These are phyloP conservation scores for Polyploca ridens DNA, from an alignment of 2,888 invertebrate species.

Conservation along the genomic window DNA sequence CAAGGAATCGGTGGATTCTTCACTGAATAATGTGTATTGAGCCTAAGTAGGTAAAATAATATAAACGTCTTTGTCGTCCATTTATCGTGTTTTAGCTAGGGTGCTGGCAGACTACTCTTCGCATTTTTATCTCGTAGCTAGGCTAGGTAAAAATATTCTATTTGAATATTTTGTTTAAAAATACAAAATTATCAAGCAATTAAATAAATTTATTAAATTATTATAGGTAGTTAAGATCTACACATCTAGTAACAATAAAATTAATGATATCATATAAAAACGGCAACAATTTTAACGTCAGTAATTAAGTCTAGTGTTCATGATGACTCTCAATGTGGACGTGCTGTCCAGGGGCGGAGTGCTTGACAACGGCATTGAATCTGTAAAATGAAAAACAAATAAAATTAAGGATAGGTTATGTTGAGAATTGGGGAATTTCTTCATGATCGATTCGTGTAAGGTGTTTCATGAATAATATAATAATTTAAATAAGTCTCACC, in stretches of 20 bases:
- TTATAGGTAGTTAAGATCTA: conserved; percentile 46
- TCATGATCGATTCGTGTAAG: too few species aligned
- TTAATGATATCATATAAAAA: conserved; percentile 34
- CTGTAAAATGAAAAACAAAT: conserved; percentile 53
- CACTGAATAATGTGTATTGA: too few species aligned
- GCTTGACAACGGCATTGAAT: conserved; percentile 85
- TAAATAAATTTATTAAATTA: conserved; percentile 41
- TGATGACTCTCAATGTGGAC: conserved; percentile 71
- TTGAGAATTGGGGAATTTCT: too few species aligned
- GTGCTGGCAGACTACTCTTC: too few species aligned
- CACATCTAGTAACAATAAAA: conserved; percentile 74
- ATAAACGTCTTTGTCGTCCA: too few species aligned
- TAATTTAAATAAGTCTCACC: conserved; percentile 61
- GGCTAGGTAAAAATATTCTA: too few species aligned
- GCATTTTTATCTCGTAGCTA: not conserved
- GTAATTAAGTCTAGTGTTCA: conserved; percentile 47
- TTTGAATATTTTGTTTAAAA: conserved; percentile 9
- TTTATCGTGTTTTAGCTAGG: too few species aligned
- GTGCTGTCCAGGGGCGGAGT: conserved; percentile 75
- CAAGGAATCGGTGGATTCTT: too few species aligned
- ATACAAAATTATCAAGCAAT: conserved; percentile 36
- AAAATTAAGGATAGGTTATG: not conserved
- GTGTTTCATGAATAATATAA: not conserved
- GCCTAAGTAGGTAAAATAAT: too few species aligned
- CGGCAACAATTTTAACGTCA: conserved; percentile 44